phyloP scores from a whole-genome alignment of 2,888 invertebrate genomes.

The Fragum sueziense region DNA sequence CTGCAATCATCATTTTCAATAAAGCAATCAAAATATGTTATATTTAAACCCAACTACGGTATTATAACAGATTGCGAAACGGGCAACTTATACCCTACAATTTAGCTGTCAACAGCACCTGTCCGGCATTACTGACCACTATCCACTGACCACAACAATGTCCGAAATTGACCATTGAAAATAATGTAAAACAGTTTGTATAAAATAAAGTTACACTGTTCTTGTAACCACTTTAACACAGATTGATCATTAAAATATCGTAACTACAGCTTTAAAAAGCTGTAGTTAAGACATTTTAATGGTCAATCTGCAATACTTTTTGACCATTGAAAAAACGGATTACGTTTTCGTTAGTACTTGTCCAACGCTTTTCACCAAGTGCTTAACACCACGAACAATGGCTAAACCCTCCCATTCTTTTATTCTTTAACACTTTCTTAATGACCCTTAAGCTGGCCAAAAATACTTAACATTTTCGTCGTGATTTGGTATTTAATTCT shows the following conservation, averaged over 20 bases:
- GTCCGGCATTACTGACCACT: slow-evolving; percentile 30
- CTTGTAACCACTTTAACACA: too few species aligned
- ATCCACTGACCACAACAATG: slow-evolving; percentile 25
- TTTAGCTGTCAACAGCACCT: slow-evolving; percentile 30
- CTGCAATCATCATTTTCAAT: neutral
- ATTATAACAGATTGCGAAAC: neutral
- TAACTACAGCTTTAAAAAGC: too few species aligned
- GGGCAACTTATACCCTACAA: slow-evolving; percentile 13
- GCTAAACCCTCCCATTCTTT: slow-evolving; percentile 20
- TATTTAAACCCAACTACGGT: neutral
- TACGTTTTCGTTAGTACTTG: slow-evolving; percentile 14
- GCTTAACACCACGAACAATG: slow-evolving; percentile 14
- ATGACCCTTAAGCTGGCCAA: slow-evolving; percentile 15
- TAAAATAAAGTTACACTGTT: too few species aligned
- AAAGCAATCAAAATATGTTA: neutral
- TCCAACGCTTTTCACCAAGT: slow-evolving; percentile 13
- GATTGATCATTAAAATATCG: too few species aligned
- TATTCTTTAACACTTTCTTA: slow-evolving; percentile 18
- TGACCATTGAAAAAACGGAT: slow-evolving; percentile 18
- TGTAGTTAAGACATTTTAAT: too few species aligned
- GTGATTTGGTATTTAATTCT: slow-evolving; percentile 13
- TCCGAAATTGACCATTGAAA: slow-evolving; percentile 5
- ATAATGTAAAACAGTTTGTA: neutral
- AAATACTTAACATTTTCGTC: slow-evolving; percentile 11
- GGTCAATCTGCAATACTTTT: too few species aligned